Evolutionary conservation across 2,888 invertebrate genomes (phyloP), one percentile per base, ranked within the genome.

Genomic region (Perdita meconis): DNA sequence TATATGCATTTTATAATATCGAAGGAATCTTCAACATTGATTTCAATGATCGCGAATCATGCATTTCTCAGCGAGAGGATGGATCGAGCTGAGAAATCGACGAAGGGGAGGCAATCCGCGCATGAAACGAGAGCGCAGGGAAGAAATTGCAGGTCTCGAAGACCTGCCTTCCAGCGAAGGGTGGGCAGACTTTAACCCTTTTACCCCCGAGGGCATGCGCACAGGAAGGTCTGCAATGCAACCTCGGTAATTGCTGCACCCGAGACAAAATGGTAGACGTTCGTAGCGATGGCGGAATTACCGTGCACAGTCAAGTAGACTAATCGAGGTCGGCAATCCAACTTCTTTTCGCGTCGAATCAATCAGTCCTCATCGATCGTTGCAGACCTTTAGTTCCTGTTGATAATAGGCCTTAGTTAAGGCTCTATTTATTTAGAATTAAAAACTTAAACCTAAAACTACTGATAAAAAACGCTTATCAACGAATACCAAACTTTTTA

Each of bases 241-340:
- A 84, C 80, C 86, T 82, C 78, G 76, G 82, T 86, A 87, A 90
- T 88, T 90, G 83, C 86, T 87, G 87, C 87, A 89, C 61, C 77
- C 77, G 72, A 71, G 82, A 84, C 84, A 89, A 90, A 90, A 90
- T 90, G 90, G 89, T 68, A 84, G 85, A 63, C 82, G 44, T 50
- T 63, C 42, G 76, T 22, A 51, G 68, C 66, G 65, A 86, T 85
- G 85, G 86, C 84, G 86, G 80, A 26, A 57, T 61, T 40, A n/a
- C n/a, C 2, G 5, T 57, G 10, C 38, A 2, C 12, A 0, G 10
- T 1, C 13, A 2, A 22, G 8, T 10, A 5, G 36, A 30, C 22
- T 44, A 30, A n/a, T 30, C 19, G 26, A 5, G 13, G 10, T 1
- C 5, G 2, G 0, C 19, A 36, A 47, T 47, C 12, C n/a, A 5